These are phyloP conservation scores for Cirrhinus mrigala DNA, from an alignment of 2,797 vertebrate species.

Conservation along the genomic window DNA sequence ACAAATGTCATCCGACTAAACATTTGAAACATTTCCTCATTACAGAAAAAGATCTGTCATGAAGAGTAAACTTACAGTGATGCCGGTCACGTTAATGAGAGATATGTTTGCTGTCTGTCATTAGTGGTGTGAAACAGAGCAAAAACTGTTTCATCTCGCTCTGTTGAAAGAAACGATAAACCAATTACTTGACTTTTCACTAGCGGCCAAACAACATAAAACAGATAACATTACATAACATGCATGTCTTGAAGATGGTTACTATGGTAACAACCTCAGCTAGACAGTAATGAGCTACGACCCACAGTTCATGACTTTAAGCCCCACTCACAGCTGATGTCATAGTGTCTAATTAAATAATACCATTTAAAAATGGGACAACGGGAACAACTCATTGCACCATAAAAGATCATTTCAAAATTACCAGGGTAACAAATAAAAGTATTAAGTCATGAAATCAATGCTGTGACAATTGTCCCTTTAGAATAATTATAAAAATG, in stretches of 20 bases:
- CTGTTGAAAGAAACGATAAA: slow-evolving; percentile 12
- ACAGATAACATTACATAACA: slow-evolving; percentile 14
- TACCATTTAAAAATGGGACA: background rate
- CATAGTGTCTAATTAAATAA: background rate
- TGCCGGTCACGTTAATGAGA: slow-evolving; percentile 8
- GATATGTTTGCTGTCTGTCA: background rate
- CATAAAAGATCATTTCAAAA: no score
- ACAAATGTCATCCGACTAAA: background rate
- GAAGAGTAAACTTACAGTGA: background rate
- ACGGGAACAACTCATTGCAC: no score
- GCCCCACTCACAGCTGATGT: background rate
- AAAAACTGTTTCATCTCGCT: background rate
- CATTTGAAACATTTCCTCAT: slow-evolving; percentile 2
- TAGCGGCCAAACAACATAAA: background rate
- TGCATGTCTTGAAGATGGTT: background rate
- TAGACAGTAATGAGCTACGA: background rate
- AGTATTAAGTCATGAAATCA: no score
- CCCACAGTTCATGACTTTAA: background rate
- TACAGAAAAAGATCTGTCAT: slow-evolving; percentile 6
- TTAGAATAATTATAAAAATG: no score
- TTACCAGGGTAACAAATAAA: background rate
- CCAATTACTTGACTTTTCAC: slow-evolving; percentile 26
- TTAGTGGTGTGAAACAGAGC: background rate
- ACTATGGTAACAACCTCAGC: background rate
- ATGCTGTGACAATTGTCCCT: no score